Conservation (phyloP, 2,113 vertebrate genomes). For the Chaetodon trifascialis region DNA sequence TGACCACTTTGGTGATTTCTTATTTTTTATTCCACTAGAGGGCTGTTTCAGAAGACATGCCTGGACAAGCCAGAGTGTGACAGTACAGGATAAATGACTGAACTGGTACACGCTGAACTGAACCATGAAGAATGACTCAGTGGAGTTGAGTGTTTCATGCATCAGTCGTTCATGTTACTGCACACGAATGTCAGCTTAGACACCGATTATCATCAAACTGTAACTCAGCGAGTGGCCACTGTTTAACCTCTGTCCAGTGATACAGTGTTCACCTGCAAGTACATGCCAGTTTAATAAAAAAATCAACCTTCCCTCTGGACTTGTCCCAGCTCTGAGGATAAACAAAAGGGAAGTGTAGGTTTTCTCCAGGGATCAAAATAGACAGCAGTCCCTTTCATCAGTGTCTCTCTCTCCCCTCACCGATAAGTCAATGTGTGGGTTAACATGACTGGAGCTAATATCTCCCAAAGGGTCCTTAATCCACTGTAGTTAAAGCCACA, state of each 20-base stretch:
- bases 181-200: slow-evolving; percentile 14
- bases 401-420: slow-evolving; percentile 18
- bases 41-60: slow-evolving; percentile 29
- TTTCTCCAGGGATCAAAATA: slow-evolving; percentile 36
- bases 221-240: neutral
- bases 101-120: neutral
- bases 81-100: slow-evolving; percentile 33
- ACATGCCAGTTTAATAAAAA: slow-evolving; percentile 12
- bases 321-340: slow-evolving; percentile 14
- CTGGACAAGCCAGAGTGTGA: slow-evolving; percentile 28
- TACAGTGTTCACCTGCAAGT: neutral
- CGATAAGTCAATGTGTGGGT: slow-evolving; percentile 43
- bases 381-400: slow-evolving; percentile 38
- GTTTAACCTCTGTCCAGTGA: slow-evolving; percentile 19
- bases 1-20: slow-evolving; percentile 8
- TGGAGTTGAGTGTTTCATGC: slow-evolving; percentile 12
- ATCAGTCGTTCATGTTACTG: slow-evolving; percentile 22
- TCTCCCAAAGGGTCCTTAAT: slow-evolving; percentile 37
- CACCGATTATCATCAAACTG: slow-evolving; percentile 21
- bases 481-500: slow-evolving; percentile 39
- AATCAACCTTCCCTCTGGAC: slow-evolving; percentile 10
- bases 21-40: slow-evolving; percentile 27
- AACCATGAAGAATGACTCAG: slow-evolving; percentile 35
- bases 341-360: slow-evolving; percentile 40
- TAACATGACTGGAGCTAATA: slow-evolving; percentile 46